Base-by-base conservation (phyloP, 2,113 vertebrate genomes). In the Macheiramphus alcinus region DNA sequence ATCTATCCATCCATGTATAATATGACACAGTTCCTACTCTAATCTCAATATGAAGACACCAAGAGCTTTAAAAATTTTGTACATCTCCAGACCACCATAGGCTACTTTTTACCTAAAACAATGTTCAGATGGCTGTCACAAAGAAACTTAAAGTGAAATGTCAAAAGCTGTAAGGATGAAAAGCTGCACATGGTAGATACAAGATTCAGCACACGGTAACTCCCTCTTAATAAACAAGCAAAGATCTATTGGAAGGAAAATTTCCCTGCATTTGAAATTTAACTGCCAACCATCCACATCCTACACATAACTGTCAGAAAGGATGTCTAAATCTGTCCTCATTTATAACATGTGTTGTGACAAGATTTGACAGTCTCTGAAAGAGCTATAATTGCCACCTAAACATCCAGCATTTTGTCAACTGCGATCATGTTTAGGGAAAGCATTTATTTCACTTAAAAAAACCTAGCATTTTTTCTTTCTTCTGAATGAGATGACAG, bases 321-420 rank as follows among this genome's bases (percentile, higher is more conserved):
- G 98, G 96, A 98, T 98, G 97, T 98, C 98, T 98, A 98, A 98
- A 98, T 98, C 98, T 98, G 98, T 98, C 98, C 98, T 98, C 98
- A 97, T 98, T 98, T 98, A 95, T 98, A 98, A 98, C 97, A 96
- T 97, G 97, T 98, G 98, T 98, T 98, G 96, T 98, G 98, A 98
- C 98, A 98, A 97, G 98, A 98, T 98, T 97, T 98, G 98, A 98
- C 98, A 98, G 97, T 97, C 98, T 98, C 98, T 98, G 98, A 98
- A 98, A 98, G 98, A 97, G 97, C 97, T 97, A 98, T 98, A 98
- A 98, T 98, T 98, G 98, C 97, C 96, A 98, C 97, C 98, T 98
- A 98, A 98, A 98, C 97, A 98, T 97, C 97, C 94, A 98, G 98
- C 98, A 98, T 98, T 98, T 98, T 98, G 98, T 98, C 98, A 98